Base-by-base conservation (phyloP, 2,113 vertebrate species). In the Cebidichthys violaceus region DNA sequence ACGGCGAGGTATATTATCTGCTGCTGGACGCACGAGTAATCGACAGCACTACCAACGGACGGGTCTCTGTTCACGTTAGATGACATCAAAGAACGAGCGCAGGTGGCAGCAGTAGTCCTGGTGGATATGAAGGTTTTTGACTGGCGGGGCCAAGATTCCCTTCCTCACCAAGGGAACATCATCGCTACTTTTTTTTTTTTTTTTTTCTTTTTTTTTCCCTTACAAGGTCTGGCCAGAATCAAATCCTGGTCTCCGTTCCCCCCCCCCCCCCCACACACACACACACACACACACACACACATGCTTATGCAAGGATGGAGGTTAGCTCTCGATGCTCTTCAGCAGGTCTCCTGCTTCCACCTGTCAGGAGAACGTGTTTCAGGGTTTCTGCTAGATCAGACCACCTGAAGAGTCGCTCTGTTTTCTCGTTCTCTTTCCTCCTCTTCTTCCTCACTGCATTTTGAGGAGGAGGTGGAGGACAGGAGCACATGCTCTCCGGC, bases 51-150 rank as follows among this genome's bases (percentile, higher is more conserved):
- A 85, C 37, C 2, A 59, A 81, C 62, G 37, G 78, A 67, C 50
- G 65, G 62, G 54, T 69, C 52, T 85, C 86, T 77, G 75, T 68
- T 76, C 29, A 35, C 10, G 77, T 72, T 83, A 64, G 77, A 70
- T 66, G 43, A 77, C 84, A 83, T 87, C 83, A 62, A 39, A 82
- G 72, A 84, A 77, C 50, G 41, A 69, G 68, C 66, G 71, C 65
- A 76, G 69, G 59, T 73, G 75, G 79, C 72, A 57, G 72, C 70
- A 64, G 82, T 57, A 55, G 79, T 81, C 87, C 60, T 75, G 89
- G 81, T 87, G 86, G 81, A 86, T 73, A 84, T 91, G 90, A 90
- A 93, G 91, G 90, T 85, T 81, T n/a, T 57, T 70, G 81, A 81
- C 71, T 79, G 83, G 85, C 83, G 83, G 85, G 85, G 86, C 77